Base-by-base conservation (phyloP, 2,888 invertebrate species). In the Dolichomitus sp. region DNA sequence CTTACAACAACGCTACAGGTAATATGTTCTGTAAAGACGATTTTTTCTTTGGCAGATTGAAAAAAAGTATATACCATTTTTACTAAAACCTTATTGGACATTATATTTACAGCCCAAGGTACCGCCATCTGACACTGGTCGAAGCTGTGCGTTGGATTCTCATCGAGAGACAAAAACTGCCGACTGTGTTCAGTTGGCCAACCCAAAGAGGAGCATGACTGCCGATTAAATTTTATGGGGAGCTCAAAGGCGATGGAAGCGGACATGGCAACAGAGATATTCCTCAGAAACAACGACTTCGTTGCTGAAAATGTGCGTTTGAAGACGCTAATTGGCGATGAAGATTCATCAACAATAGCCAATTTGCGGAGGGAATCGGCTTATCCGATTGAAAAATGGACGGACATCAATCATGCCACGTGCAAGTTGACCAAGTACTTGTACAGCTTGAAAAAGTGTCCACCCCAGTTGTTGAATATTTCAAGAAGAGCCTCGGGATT, bases 161-260 rank as follows among this genome's bases (percentile, higher is more conserved):
- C 37, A 37, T 37, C 37, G 37, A 37, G 37, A 37, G 3, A 37
- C 37, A 37, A 37, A 37, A 37, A 37, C 4, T 37, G 37, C 4
- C 37, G 37, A 3, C 37, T 37, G 37, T 37, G 37, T 37, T 1
- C 37, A 37, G 37, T 2, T 48, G 66, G 76, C 23, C 81, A 52
- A 50, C 80, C 5, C 6, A 65, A 6, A 72, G 59, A 76, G 68
- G 70, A 69, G 2, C 69, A 84, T 2, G 54, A 63, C 14, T 84
- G 85, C 37, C 83, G 81, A 81, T 45, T 81, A 23, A 23, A 23
- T 23, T 23, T 23, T 23, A 23, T 23, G 23, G 23, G 23, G 23
- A 23, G 23, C 23, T 23, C 23, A 23, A 23, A 23, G 23, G 23
- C 23, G 23, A 23, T 23, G 23, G 23, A 2, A 23, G 23, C 23